phyloP scores from a whole-genome alignment of 2,888 invertebrate species.

The Malacosoma neustria region DNA sequence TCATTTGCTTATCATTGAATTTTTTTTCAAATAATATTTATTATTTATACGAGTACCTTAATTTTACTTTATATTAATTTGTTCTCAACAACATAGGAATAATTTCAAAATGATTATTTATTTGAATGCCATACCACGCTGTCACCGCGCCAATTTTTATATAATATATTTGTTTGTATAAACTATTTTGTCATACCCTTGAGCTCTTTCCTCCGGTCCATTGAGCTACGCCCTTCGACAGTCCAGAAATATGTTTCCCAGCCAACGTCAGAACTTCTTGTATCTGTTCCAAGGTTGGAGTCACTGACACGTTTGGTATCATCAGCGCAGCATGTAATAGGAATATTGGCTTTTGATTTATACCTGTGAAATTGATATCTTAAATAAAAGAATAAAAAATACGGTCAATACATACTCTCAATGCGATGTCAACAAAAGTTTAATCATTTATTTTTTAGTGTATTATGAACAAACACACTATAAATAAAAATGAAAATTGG shows the following conservation, averaged over 20 bases:
- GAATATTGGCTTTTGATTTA: conserved; percentile 81
- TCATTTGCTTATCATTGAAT: conserved; percentile 36
- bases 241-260: conserved; percentile 89
- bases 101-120: no score
- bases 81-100: no score
- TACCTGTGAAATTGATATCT: conserved; percentile 29
- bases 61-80: neutral
- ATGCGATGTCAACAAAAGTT: no score
- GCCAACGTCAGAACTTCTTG: conserved; percentile 89
- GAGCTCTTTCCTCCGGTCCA: conserved; percentile 86
- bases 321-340: conserved; percentile 86
- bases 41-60: neutral
- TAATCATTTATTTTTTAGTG: no score
- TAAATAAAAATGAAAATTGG: no score
- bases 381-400: no score
- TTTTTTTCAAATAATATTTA: conserved; percentile 33
- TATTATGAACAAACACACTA: no score
- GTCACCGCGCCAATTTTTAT: no score
- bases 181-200: conserved; percentile 43
- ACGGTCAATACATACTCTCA: no score
- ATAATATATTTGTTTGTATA: no score
- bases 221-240: conserved; percentile 92
- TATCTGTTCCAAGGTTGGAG: conserved; percentile 92
- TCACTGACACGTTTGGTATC: conserved; percentile 91
- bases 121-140: no score